A percentile compares a stretch with the other conserved stretches of the same genome.
phyloP scores from a whole-genome alignment of 2,797 vertebrate genomes.

The Pitangus sulphuratus region DNA sequence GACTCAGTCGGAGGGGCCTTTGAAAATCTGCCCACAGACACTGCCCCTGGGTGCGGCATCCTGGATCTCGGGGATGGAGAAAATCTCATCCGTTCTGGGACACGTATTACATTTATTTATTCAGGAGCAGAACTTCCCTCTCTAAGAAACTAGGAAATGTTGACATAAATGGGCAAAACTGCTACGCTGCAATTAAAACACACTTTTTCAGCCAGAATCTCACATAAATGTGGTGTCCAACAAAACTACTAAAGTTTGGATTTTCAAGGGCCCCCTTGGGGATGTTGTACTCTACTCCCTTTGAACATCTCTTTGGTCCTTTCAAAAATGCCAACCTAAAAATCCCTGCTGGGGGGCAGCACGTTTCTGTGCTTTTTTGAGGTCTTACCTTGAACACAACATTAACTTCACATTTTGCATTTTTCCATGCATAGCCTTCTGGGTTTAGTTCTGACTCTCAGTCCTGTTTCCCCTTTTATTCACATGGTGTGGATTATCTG shows the following conservation, averaged over 20 bases:
- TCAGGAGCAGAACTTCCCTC: neutral
- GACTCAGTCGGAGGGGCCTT: accelerated
- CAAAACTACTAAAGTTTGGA: neutral
- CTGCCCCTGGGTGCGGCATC: neutral
- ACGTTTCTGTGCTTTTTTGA: neutral
- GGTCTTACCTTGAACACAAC: conserved; percentile 6
- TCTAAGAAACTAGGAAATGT: conserved; percentile 21
- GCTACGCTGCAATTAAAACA: neutral
- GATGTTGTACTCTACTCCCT: neutral
- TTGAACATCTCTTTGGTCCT: conserved; percentile 28
- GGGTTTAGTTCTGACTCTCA: neutral
- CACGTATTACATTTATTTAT: neutral
- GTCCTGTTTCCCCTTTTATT: neutral
- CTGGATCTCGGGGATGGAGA: neutral
- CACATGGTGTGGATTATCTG: neutral
- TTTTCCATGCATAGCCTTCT: neutral
- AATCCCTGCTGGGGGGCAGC: conserved; percentile 41
- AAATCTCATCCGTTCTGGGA: neutral
- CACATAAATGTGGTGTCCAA: neutral
- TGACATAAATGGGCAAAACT: neutral
- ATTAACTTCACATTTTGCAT: conserved; percentile 2
- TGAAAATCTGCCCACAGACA: neutral
- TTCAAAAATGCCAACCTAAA: conserved; percentile 24
- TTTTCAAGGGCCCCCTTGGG: neutral
- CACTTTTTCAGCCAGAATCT: neutral